Evolutionary conservation across 2,888 invertebrate genomes (phyloP).

Genomic region (Erebia palarica): DNA sequence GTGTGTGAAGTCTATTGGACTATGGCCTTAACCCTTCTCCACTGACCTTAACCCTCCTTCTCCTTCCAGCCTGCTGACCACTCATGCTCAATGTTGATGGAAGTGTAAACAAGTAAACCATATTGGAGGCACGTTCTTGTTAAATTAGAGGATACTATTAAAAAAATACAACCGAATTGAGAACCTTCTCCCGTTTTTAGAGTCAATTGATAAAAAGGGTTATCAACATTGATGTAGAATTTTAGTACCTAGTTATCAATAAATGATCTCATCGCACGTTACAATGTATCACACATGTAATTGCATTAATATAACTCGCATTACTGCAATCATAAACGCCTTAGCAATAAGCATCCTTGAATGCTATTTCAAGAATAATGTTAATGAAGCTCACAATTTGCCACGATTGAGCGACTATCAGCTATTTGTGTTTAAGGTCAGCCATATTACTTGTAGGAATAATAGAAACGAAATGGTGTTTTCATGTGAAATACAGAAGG

Average conservation of each 20-base stretch:
- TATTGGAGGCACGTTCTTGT: no score
- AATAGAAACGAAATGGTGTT: neutral
- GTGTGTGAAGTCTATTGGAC: no score
- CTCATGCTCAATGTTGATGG: no score
- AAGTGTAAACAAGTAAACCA: no score
- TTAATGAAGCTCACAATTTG: slow-evolving; percentile 5
- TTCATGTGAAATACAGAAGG: neutral
- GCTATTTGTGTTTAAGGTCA: slow-evolving; percentile 12
- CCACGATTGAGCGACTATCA: slow-evolving; percentile 11
- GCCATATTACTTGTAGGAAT: neutral
- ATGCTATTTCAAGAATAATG: slow-evolving; percentile 8
- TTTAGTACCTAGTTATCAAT: no score
- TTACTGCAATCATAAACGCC: neutral
- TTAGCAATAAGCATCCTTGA: neutral
- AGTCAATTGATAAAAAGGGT: neutral
- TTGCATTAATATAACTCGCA: neutral
- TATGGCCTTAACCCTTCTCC: no score
- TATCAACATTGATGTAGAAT: no score
- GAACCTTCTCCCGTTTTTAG: no score
- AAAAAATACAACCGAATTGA: no score
- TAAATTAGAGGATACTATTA: no score
- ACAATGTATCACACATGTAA: neutral
- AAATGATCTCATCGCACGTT: neutral
- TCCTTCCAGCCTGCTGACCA: no score
- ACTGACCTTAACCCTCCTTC: no score